Evolutionary conservation across 1,140 invertebrate species (phyloP).

Genomic region (Drosophila subpulchrella): DNA sequence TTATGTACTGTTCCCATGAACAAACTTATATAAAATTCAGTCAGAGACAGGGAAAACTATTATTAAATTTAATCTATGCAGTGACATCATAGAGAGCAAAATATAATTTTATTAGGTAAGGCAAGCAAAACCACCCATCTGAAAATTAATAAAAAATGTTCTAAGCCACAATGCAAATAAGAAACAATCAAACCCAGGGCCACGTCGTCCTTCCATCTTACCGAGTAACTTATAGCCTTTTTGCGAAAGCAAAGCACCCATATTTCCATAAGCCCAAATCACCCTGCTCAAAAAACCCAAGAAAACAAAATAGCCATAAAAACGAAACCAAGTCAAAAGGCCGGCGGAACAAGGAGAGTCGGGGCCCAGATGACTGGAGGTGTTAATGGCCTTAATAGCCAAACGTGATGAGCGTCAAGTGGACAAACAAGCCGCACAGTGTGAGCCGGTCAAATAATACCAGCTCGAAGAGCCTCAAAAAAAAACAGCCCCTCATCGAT

Average conservation of each 20-base stretch:
- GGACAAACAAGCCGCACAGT: constrained; percentile 51
- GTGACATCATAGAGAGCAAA: no score
- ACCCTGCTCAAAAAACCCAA: constrained; percentile 1
- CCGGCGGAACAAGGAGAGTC: constrained; percentile 1
- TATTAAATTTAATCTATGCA: no score
- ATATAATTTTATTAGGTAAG: no score
- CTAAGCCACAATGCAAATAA: background rate
- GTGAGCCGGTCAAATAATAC: constrained; percentile 42
- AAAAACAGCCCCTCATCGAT: constrained; percentile 43
- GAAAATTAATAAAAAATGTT: background rate
- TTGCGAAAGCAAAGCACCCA: constrained; percentile 19
- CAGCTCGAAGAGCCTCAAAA: constrained; percentile 21
- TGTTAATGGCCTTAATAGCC: constrained; percentile 73
- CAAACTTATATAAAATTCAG: no score
- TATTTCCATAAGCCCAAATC: constrained; percentile 31
- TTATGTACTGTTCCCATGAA: no score
- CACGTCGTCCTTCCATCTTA: background rate
- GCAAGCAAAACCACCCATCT: no score
- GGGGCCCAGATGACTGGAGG: constrained; percentile 38
- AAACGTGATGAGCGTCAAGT: constrained; percentile 62
- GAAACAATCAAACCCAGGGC: background rate
- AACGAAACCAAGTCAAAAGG: constrained; percentile 49
- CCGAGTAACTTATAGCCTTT: constrained; percentile 8
- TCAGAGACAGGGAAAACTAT: no score
- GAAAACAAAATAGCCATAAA: constrained; percentile 37